Conservation (phyloP, 2,888 invertebrate species). For the Proisotoma minuta region DNA sequence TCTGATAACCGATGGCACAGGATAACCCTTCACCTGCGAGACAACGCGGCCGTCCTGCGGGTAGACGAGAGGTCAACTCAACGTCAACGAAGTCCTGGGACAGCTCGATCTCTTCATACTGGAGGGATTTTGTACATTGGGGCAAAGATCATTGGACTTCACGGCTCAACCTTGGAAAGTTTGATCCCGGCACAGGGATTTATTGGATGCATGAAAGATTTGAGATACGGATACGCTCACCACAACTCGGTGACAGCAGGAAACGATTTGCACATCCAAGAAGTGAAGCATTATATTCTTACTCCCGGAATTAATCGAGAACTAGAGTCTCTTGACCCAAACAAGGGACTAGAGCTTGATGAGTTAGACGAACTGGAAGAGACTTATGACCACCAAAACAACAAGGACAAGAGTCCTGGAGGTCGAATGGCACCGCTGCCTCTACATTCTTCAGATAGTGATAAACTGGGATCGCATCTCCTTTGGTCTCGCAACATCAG, state of each 20-base stretch:
- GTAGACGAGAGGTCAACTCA: constrained; percentile 47
- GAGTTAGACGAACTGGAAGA: constrained; percentile 12
- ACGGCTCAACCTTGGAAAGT: constrained; percentile 41
- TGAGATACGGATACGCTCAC: constrained; percentile 67
- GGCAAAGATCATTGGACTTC: constrained; percentile 43
- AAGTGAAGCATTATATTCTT: constrained; percentile 47
- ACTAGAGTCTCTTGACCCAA: constrained; percentile 29
- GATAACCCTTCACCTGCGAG: constrained; percentile 49
- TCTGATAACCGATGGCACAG: constrained; percentile 79
- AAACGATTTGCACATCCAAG: constrained; percentile 42
- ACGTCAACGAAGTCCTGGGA: constrained; percentile 44
- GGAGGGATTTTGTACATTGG: constrained; percentile 46
- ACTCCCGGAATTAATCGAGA: constrained; percentile 42
- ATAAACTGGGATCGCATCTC: constrained; percentile 38
- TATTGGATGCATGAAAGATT: constrained; percentile 84
- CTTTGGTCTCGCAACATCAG: constrained; percentile 45
- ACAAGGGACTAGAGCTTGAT: constrained; percentile 35
- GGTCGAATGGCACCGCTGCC: constrained; percentile 43
- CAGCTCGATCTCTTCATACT: constrained; percentile 43
- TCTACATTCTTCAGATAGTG: constrained; percentile 41
- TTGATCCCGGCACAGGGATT: constrained; percentile 63
- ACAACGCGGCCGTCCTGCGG: constrained; percentile 43
- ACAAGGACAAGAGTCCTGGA: constrained; percentile 26
- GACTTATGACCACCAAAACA: not conserved
- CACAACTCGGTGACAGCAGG: constrained; percentile 46